Conservation (phyloP, 1,140 invertebrate genomes). For the Protaetia brevitarsis region DNA sequence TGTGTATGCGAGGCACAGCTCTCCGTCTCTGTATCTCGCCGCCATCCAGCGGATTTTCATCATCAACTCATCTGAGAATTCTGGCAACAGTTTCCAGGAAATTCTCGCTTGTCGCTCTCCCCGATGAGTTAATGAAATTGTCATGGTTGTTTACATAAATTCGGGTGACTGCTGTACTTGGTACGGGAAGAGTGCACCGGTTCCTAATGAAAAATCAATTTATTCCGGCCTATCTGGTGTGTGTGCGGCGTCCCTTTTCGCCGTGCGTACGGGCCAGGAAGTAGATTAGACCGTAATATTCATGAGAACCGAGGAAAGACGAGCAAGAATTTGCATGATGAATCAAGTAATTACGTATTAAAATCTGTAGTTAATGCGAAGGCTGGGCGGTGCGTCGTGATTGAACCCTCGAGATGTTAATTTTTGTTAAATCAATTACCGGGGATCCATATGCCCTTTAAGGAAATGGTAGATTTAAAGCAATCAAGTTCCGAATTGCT, state of each 20-base stretch:
- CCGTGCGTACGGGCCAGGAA: not conserved
- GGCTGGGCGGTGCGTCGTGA: too few species aligned
- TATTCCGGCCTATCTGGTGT: not conserved
- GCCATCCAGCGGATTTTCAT: not conserved
- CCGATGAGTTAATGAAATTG: slow-evolving; percentile 13
- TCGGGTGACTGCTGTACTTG: not conserved
- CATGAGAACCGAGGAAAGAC: slow-evolving; percentile 2
- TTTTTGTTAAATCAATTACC: too few species aligned
- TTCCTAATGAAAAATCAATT: slow-evolving; percentile 10
- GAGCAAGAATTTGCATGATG: too few species aligned
- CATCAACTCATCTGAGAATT: not conserved
- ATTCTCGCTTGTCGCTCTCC: not conserved
- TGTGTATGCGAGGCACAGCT: not conserved
- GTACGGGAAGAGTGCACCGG: not conserved
- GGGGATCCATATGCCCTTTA: too few species aligned
- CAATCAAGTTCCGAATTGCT: too few species aligned
- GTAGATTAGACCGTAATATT: not conserved
- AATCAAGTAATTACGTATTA: too few species aligned
- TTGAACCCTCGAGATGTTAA: too few species aligned
- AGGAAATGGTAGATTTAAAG: too few species aligned
- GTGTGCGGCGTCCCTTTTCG: not conserved
- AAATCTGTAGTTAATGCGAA: too few species aligned
- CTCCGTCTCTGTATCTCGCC: not conserved
- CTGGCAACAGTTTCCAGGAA: not conserved
- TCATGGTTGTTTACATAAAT: slow-evolving; percentile 13